Percentiles rank a stretch among this genome's conserved stretches.
Conservation (phyloP, 1,140 invertebrate genomes). For the Formica selysi region DNA sequence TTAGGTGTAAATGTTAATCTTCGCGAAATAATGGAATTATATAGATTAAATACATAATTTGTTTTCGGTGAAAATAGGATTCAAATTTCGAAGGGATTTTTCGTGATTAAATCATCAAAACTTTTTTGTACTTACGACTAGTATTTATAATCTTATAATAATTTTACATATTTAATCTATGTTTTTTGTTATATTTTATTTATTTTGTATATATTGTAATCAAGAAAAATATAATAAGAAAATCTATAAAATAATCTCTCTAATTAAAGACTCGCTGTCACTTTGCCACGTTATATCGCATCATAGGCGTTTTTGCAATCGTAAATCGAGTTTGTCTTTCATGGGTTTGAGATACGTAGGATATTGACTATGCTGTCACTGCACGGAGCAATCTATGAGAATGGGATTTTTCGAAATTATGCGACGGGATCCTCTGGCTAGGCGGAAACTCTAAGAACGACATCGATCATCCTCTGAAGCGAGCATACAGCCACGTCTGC, state of each 20-base stretch:
- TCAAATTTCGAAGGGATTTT: not conserved
- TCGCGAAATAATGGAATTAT: constrained; percentile 11
- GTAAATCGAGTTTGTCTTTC: constrained; percentile 31
- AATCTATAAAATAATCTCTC: not conserved
- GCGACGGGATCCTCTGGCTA: constrained; percentile 1
- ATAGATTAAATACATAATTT: not conserved
- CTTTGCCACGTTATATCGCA: not conserved
- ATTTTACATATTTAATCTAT: not conserved
- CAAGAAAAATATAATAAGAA: not conserved
- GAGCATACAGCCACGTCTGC: constrained; percentile 15
- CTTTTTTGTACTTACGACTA: not conserved
- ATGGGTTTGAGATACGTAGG: not conserved
- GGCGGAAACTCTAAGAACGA: constrained; percentile 50
- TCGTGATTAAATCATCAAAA: not conserved
- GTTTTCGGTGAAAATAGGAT: not conserved
- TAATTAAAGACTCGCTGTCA: not conserved
- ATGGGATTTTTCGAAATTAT: constrained; percentile 59
- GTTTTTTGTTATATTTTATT: not conserved
- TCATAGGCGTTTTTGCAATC: constrained; percentile 32
- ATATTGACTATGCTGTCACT: constrained; percentile 41
- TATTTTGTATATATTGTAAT: not conserved
- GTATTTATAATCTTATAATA: not conserved
- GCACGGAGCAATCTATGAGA: constrained; percentile 32
- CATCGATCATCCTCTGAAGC: constrained; percentile 56
- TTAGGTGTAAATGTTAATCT: constrained; percentile 16